A percentile compares a stretch with the other conserved stretches of the same genome.
Conservation (phyloP, 2,113 vertebrate genomes). For the Neolamprologus tretocephalus region DNA sequence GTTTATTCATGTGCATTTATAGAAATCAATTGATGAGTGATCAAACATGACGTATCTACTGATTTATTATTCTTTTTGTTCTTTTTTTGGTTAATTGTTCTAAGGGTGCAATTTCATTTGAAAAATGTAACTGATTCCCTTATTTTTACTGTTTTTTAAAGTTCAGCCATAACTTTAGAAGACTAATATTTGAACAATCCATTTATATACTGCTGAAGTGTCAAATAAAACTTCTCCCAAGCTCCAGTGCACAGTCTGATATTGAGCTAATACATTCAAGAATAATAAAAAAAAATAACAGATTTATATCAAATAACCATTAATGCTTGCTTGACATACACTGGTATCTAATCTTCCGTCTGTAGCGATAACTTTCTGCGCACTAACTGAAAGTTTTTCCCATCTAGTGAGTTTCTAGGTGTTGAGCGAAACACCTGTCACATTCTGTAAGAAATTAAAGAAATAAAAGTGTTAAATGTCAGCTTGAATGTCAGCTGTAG, state of each 20-base stretch:
- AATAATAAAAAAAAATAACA: neutral
- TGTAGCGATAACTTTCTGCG: neutral
- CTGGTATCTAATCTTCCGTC: neutral
- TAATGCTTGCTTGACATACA: neutral
- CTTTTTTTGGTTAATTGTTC: neutral
- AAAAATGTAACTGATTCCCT: neutral
- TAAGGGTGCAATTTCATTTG: neutral
- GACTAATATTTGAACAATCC: neutral
- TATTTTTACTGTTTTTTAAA: neutral
- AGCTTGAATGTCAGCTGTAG: neutral
- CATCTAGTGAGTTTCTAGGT: neutral
- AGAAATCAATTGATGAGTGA: neutral
- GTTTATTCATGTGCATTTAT: neutral
- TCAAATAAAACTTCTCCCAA: neutral
- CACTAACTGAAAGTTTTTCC: neutral
- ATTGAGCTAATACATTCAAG: constrained; percentile 1
- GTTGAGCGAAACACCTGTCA: neutral
- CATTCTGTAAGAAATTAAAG: neutral
- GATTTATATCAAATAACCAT: neutral
- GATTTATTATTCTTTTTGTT: neutral
- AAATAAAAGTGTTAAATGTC: neutral
- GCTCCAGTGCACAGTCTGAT: neutral
- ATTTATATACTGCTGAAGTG: neutral
- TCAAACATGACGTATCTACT: neutral
- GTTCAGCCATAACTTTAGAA: neutral